Evolutionary conservation across 1,140 invertebrate genomes (phyloP).

Genomic region (Pachyrhynchus sulphureomaculatus): DNA sequence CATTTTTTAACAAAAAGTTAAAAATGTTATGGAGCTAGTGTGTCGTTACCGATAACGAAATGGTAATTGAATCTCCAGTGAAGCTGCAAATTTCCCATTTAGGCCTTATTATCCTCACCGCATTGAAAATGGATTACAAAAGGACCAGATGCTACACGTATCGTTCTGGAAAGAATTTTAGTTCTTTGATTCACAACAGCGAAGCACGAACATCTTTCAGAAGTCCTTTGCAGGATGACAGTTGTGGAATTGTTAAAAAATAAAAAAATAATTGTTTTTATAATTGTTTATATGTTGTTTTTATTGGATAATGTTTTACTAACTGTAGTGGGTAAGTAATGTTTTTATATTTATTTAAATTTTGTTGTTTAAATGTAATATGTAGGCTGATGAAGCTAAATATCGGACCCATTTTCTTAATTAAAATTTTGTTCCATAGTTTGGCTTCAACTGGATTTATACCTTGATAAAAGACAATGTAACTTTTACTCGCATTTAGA

Average conservation of each 20-base stretch:
- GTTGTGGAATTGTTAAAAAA: slow-evolving; percentile 37
- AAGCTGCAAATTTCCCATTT: slow-evolving; percentile 46
- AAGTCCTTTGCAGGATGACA: neutral
- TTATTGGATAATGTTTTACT: slow-evolving; percentile 76
- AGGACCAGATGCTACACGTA: slow-evolving; percentile 12
- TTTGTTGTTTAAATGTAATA: too few relatives aligned
- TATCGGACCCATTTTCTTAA: too few relatives aligned
- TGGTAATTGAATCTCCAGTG: slow-evolving; percentile 31
- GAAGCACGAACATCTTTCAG: neutral
- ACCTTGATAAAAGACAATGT: too few relatives aligned
- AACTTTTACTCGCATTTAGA: too few relatives aligned
- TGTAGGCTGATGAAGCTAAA: too few relatives aligned
- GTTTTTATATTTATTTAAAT: too few relatives aligned
- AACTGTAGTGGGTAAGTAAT: slow-evolving; percentile 73
- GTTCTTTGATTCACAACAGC: neutral
- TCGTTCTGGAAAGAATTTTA: slow-evolving; percentile 5
- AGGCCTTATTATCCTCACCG: slow-evolving; percentile 27
- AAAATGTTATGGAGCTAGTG: too few relatives aligned
- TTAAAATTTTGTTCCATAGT: too few relatives aligned
- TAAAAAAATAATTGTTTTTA: slow-evolving; percentile 53
- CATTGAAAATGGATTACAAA: slow-evolving; percentile 9
- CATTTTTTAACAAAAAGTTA: too few relatives aligned
- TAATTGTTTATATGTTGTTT: slow-evolving; percentile 67
- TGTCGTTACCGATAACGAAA: slow-evolving; percentile 32
- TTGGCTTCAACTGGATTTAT: too few relatives aligned